Percentiles rank a stretch among this genome's conserved stretches.
Conservation (phyloP, 2,113 vertebrate genomes). For the Actenoides lindsayi region DNA sequence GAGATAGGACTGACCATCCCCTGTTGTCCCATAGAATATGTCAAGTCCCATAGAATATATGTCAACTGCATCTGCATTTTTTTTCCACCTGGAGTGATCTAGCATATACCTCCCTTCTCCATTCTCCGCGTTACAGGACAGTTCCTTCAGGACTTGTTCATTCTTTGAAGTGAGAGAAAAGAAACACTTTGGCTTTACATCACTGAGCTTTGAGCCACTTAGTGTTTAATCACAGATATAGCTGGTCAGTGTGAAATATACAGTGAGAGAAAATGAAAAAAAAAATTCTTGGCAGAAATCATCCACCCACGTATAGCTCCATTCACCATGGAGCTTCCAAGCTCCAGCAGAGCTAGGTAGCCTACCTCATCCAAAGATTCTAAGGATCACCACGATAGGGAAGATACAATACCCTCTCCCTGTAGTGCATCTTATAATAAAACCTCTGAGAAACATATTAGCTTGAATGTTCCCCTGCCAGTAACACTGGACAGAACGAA, state of each 20-base stretch:
- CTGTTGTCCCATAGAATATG: rapidly evolving
- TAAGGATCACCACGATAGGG: too few species aligned
- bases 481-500: background rate
- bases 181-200: background rate
- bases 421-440: background rate
- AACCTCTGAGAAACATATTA: background rate
- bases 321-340: background rate
- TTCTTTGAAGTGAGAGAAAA: background rate
- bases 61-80: background rate
- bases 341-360: background rate
- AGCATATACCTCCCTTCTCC: background rate
- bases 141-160: background rate
- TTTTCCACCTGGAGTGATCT: background rate
- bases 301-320: background rate
- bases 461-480: too few species aligned
- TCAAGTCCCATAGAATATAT: background rate
- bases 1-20: background rate
- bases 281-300: background rate
- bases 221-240: background rate
- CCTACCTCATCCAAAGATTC: background rate
- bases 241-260: background rate
- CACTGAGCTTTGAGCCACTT: rapidly evolving
- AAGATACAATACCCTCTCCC: background rate
- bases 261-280: background rate
- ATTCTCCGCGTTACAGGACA: rapidly evolving